Conservation (phyloP, 53 echinoderm and acorn worm genomes). For the Actinopyga echinites region DNA sequence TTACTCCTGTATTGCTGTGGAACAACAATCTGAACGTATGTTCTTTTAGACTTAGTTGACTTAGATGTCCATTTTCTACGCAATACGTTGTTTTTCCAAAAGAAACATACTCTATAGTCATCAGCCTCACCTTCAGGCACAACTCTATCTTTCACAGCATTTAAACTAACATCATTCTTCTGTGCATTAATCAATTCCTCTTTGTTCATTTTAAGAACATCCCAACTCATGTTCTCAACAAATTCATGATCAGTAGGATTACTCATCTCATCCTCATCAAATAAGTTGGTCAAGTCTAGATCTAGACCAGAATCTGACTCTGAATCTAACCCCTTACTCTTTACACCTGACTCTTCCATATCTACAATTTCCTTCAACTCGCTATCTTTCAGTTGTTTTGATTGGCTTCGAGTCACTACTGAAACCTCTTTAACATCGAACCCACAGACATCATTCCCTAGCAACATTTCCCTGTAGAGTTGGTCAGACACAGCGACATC, state of each 20-base stretch:
- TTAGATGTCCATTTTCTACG: not conserved
- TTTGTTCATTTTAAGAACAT: not conserved
- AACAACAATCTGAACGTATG: not conserved
- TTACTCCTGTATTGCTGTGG: not conserved
- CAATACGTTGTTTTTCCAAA: not conserved
- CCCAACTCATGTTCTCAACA: not conserved
- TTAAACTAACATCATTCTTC: not conserved
- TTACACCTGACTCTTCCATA: not conserved
- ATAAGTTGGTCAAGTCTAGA: not conserved
- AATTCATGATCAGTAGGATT: not conserved
- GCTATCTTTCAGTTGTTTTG: not conserved
- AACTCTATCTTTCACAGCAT: not conserved
- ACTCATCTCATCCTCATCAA: not conserved
- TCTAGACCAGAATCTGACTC: no score
- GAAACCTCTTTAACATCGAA: not conserved
- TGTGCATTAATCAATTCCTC: not conserved
- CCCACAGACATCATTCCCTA: constrained; percentile 9
- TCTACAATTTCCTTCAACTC: not conserved
- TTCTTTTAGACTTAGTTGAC: no score
- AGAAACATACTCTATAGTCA: not conserved
- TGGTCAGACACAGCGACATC: not conserved
- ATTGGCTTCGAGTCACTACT: not conserved
- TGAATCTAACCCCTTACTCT: not conserved
- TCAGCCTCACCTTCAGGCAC: not conserved
- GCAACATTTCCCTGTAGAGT: not conserved